These are phyloP conservation scores for Pristis pectinata DNA, from an alignment of 2,797 vertebrate species.

Conservation along the genomic window DNA sequence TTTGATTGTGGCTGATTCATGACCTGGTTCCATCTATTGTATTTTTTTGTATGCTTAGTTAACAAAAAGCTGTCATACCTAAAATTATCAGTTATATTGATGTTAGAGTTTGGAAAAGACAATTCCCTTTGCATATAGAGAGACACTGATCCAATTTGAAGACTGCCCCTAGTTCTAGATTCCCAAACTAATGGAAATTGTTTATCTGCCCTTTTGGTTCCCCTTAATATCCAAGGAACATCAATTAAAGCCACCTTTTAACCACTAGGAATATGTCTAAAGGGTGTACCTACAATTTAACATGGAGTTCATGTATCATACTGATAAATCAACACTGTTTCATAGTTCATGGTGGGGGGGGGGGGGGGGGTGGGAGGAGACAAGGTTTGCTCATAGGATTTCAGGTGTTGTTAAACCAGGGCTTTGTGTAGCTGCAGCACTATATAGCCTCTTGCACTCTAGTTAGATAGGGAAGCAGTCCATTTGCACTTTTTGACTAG, in stretches of 20 bases:
- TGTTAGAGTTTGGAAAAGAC: neutral
- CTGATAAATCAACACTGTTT: neutral
- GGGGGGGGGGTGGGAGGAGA: too few species aligned
- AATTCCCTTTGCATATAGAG: neutral
- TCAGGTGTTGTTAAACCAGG: neutral
- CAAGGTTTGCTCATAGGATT: neutral
- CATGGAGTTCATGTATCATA: neutral
- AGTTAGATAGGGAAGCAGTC: neutral
- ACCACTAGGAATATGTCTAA: neutral
- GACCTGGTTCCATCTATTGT: neutral
- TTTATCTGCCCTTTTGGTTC: neutral
- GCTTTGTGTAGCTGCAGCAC: neutral
- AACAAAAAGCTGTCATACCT: neutral
- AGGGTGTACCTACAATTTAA: neutral
- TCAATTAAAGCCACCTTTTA: neutral
- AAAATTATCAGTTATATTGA: neutral
- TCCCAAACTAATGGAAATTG: neutral
- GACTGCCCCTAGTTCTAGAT: neutral
- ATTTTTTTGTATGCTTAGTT: neutral
- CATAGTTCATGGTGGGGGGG: neutral
- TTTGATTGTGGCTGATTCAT: neutral
- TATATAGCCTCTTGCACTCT: neutral
- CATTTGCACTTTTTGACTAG: neutral
- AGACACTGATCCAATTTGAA: neutral
- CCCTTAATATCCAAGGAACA: neutral